Evolutionary conservation across 2,888 invertebrate species (phyloP).

Genomic region (Tholera decimalis): DNA sequence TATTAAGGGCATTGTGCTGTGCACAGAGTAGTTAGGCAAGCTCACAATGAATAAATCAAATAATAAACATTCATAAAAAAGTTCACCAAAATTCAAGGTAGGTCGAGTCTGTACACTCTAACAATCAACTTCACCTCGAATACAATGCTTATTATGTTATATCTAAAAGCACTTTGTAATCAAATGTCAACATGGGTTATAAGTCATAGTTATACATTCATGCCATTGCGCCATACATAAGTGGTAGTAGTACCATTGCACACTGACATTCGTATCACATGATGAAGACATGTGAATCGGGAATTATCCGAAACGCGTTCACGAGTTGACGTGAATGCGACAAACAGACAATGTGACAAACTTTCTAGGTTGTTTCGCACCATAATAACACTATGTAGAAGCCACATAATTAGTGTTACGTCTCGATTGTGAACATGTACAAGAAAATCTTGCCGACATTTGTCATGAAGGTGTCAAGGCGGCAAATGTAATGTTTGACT

Average conservation of each 20-base stretch:
- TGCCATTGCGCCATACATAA: constrained; percentile 51
- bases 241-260: constrained; percentile 52
- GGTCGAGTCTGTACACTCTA: background rate
- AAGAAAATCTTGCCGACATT: constrained; percentile 7
- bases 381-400: constrained; percentile 56
- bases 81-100: constrained; percentile 38
- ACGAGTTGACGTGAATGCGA: constrained; percentile 70
- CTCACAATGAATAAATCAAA: constrained; percentile 18
- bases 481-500: constrained; percentile 14
- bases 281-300: constrained; percentile 79
- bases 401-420: constrained; percentile 54
- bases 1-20: background rate
- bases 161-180: constrained; percentile 34
- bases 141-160: constrained; percentile 36
- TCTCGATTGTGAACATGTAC: constrained; percentile 35
- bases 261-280: constrained; percentile 73
- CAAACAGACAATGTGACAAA: constrained; percentile 79
- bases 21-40: background rate
- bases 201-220: constrained; percentile 46
- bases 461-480: constrained; percentile 21
- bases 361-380: constrained; percentile 62
- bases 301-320: constrained; percentile 72
- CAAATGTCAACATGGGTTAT: constrained; percentile 59
- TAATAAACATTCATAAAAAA: constrained; percentile 23
- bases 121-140: constrained; percentile 31